Conservation (phyloP, 2,797 vertebrate species). For the Hippoglossus hippoglossus region DNA sequence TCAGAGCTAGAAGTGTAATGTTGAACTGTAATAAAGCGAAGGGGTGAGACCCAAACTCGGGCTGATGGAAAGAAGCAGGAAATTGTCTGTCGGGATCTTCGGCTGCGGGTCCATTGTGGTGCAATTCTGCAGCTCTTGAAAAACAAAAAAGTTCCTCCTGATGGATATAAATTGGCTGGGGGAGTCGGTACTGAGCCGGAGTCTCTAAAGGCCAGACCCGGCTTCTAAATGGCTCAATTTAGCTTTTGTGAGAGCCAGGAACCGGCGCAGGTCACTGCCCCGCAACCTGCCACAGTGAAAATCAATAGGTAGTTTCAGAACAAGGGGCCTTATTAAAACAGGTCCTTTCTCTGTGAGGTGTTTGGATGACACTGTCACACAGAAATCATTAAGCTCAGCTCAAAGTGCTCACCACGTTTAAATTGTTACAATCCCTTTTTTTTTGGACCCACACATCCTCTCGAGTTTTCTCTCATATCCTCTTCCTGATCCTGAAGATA, state of each 20-base stretch:
- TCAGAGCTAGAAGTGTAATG: slow-evolving; percentile 42
- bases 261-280: slow-evolving; percentile 75
- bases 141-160: slow-evolving; percentile 80
- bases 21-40: slow-evolving; percentile 51
- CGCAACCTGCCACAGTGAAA: slow-evolving; percentile 80
- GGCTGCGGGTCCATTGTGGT: slow-evolving; percentile 51
- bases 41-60: slow-evolving; percentile 42
- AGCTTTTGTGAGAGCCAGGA: slow-evolving; percentile 76
- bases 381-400: slow-evolving; percentile 77
- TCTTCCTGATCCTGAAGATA: slow-evolving; percentile 64
- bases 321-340: slow-evolving; percentile 85
- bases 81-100: slow-evolving; percentile 55
- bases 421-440: slow-evolving; percentile 76
- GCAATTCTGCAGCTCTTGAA: slow-evolving; percentile 67
- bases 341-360: slow-evolving; percentile 68
- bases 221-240: slow-evolving; percentile 88
- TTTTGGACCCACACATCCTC: slow-evolving; percentile 72
- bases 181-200: slow-evolving; percentile 64
- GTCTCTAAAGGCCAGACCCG: slow-evolving; percentile 73
- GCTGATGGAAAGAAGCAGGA: slow-evolving; percentile 50
- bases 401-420: slow-evolving; percentile 70
- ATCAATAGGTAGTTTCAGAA: slow-evolving; percentile 88
- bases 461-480: slow-evolving; percentile 61
- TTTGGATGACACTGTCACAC: slow-evolving; percentile 76
- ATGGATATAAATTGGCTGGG: slow-evolving; percentile 80